Evolutionary conservation across 2,113 vertebrate species (phyloP).

Genomic region (Recurvirostra avosetta): DNA sequence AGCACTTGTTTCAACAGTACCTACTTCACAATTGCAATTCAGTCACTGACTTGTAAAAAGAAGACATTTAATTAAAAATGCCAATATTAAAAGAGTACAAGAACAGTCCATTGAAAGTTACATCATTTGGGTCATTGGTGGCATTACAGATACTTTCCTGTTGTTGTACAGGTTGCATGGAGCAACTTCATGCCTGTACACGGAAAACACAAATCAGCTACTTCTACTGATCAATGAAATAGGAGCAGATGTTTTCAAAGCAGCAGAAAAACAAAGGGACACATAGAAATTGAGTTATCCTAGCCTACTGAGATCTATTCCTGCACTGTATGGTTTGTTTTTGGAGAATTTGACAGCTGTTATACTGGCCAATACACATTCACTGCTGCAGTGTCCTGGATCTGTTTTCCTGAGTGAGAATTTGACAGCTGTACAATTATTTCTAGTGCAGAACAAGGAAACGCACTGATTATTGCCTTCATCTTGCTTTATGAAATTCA

Average conservation of each 20-base stretch:
- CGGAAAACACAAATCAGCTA: neutral
- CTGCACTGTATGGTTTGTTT: neutral
- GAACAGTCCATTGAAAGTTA: neutral
- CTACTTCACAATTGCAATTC: neutral
- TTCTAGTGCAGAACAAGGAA: slow-evolving; percentile 32
- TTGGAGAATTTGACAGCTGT: slow-evolving; percentile 39
- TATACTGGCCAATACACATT: neutral
- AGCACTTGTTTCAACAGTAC: slow-evolving; percentile 1
- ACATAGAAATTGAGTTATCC: slow-evolving; percentile 25
- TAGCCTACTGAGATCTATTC: neutral
- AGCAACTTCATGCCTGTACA: neutral
- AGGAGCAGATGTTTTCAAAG: slow-evolving; percentile 33
- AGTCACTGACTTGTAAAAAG: slow-evolving; percentile 3
- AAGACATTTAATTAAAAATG: slow-evolving; percentile 57
- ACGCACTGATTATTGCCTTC: neutral
- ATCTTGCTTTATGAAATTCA: slow-evolving; percentile 22
- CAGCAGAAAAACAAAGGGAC: neutral
- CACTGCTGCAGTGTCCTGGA: neutral
- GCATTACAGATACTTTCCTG: neutral
- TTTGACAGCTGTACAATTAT: slow-evolving; percentile 61
- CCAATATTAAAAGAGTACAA: slow-evolving; percentile 22
- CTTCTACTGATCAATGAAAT: neutral
- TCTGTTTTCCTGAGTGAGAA: slow-evolving; percentile 27
- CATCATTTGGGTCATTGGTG: slow-evolving; percentile 30
- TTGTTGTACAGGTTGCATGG: neutral